Evolutionary conservation across 2,797 vertebrate genomes (phyloP), one percentile per base, ranked within the genome.

Genomic region (Pangasius macronema): DNA sequence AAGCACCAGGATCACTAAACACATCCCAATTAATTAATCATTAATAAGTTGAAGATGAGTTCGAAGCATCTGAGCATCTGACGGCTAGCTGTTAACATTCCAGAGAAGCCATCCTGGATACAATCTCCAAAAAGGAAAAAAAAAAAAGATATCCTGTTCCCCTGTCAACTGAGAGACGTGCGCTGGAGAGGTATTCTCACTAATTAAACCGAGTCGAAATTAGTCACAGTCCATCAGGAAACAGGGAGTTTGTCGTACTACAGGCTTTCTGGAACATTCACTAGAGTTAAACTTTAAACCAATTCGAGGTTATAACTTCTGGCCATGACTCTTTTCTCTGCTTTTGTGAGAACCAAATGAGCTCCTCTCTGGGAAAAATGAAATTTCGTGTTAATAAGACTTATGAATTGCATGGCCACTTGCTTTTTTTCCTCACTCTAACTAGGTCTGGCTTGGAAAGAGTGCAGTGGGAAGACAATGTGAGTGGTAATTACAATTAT

Each of bases 401-500:
- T 75, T 53, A 61, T 57, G 53, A 75, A 42, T 61, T 82, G 85
- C 80, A 59, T 4, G 39, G 39, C 14, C 57, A 8, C 39, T 63
- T 61, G 24, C 33, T 55, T 57, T 42, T 27, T 76, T 30, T 2
- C 30, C 49, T 3, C 30, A 61, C 77, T 63, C 59, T 46, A 82
- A 82, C 57, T 3, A 63, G 57, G 55, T 61, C 55, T 9, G 77
- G 33, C 55, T 81, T 59, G 33, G 18, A 59, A 13, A 42, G 68
- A 75, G 53, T 16, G 85, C 83, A 67, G 86, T 81, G 67, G 55
- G 89, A 87, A 87, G 90, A 89, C 89, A 88, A 83, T 63, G 57
- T 46, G 80, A 63, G 93, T 92, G 93, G 91, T 93, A 94, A 95
- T 94, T 93, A 94, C 96, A 96, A 96, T 96, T 96, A 96, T 95